Conservation (phyloP, 2,797 vertebrate genomes). For the Characodon lateralis region DNA sequence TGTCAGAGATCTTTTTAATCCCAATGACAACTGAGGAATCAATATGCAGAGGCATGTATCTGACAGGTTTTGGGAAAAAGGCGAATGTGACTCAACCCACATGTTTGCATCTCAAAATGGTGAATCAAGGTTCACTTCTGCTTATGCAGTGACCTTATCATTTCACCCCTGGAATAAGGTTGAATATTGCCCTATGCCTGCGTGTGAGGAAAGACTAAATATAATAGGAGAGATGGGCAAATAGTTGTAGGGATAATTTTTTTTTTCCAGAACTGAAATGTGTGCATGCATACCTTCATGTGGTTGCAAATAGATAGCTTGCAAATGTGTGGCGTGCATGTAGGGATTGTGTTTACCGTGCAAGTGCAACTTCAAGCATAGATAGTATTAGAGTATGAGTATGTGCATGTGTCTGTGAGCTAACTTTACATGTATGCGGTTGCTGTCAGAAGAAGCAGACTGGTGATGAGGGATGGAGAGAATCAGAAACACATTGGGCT, state of each 20-base stretch:
- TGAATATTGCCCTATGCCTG: conserved; percentile 54
- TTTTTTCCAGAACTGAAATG: conserved; percentile 45
- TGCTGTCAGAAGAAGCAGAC: conserved; percentile 72
- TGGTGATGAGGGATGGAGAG: conserved; percentile 79
- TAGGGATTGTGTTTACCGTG: conserved; percentile 31
- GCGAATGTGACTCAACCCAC: conserved; percentile 52
- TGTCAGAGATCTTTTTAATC: conserved; percentile 63
- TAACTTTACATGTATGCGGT: conserved; percentile 62
- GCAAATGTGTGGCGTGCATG: conserved; percentile 16
- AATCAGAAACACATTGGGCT: conserved; percentile 82
- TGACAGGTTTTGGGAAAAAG: conserved; percentile 62
- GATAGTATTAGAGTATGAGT: conserved; percentile 9
- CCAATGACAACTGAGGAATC: conserved; percentile 65
- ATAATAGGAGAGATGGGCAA: conserved; percentile 35
- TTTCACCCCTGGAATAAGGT: conserved; percentile 68
- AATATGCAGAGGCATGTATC: conserved; percentile 78
- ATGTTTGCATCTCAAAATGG: conserved; percentile 66
- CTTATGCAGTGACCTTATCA: conserved; percentile 71
- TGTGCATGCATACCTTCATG: conserved; percentile 61
- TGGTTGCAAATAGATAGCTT: conserved; percentile 38
- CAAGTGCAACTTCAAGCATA: conserved; percentile 27
- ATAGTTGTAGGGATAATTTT: conserved; percentile 33
- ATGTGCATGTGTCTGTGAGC: conserved; percentile 31
- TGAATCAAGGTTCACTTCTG: conserved; percentile 63
- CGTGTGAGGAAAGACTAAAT: conserved; percentile 31